Evolutionary conservation across 2,888 invertebrate species (phyloP).

Genomic region (Cataglyphis albicans): DNA sequence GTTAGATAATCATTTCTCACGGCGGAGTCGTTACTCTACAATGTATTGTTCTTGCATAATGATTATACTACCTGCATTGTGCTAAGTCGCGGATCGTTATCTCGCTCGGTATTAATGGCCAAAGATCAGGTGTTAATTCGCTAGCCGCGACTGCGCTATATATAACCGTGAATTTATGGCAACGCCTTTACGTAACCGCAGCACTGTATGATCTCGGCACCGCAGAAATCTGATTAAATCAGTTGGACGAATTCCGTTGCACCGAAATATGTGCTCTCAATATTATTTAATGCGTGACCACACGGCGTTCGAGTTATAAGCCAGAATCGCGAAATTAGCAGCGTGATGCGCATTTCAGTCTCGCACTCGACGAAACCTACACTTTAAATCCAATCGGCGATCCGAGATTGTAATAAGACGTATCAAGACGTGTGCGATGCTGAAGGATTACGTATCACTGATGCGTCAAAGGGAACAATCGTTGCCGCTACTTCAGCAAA

Average conservation of each 20-base stretch:
- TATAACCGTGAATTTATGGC: slow-evolving; percentile 32
- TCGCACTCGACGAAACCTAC: slow-evolving; percentile 34
- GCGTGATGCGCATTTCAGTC: slow-evolving; percentile 32
- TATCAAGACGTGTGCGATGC: slow-evolving; percentile 5
- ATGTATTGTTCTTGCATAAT: slow-evolving; percentile 51
- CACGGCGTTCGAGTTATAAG: neutral
- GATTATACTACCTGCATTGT: slow-evolving; percentile 48
- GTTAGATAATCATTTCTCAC: slow-evolving; percentile 32
- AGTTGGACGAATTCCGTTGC: slow-evolving; percentile 27
- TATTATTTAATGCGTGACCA: slow-evolving; percentile 7
- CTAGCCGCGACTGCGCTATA: slow-evolving; percentile 16
- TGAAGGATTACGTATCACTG: slow-evolving; percentile 1
- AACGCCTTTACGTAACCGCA: slow-evolving; percentile 21
- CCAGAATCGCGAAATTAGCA: slow-evolving; percentile 23
- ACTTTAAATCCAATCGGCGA: slow-evolving; percentile 37
- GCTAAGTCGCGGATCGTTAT: slow-evolving; percentile 65
- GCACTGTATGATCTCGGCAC: neutral
- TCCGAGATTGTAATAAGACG: slow-evolving; percentile 24
- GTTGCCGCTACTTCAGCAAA: slow-evolving; percentile 26
- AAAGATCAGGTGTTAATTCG: slow-evolving; percentile 48
- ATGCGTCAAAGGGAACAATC: slow-evolving; percentile 1
- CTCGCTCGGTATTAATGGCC: slow-evolving; percentile 52
- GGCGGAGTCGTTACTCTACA: slow-evolving; percentile 15
- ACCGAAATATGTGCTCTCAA: neutral
- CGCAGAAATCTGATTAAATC: slow-evolving; percentile 30